phyloP scores from a whole-genome alignment of 1,140 invertebrate species.

The Zeugodacus cucurbitae region DNA sequence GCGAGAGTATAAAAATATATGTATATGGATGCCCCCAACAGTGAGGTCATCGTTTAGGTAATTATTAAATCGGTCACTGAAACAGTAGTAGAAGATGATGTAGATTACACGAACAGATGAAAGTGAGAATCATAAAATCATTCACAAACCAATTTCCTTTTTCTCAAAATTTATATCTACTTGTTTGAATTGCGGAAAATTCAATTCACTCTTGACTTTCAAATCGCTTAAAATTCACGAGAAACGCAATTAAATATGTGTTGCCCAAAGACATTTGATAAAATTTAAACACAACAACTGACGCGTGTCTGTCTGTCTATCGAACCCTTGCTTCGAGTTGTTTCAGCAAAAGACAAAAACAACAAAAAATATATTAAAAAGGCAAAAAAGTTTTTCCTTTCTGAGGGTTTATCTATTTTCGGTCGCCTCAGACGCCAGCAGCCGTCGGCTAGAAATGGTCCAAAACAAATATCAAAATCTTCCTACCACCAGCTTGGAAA shows the following conservation, averaged over 20 bases:
- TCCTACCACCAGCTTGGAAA: neutral
- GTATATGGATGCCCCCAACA: no score
- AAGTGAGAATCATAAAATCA: no score
- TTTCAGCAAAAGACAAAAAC: no score
- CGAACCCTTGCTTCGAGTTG: neutral
- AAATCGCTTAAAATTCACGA: neutral
- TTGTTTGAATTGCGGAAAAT: no score
- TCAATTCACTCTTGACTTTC: neutral
- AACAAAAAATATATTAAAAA: neutral
- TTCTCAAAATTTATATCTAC: no score
- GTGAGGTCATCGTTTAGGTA: no score
- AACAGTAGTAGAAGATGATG: no score
- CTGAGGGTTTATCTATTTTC: neutral
- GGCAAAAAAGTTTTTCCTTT: neutral
- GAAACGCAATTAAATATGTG: neutral
- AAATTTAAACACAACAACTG: neutral
- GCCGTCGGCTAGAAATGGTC: neutral
- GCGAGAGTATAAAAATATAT: no score
- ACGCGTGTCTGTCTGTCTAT: neutral
- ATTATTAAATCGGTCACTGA: no score
- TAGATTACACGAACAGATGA: no score
- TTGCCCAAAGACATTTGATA: neutral
- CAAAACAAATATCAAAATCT: neutral
- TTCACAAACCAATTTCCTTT: no score
- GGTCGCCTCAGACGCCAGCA: neutral